Percentiles rank a stretch among this genome's conserved stretches.
Conservation (phyloP, 2,113 vertebrate genomes). For the Colossoma macropomum region DNA sequence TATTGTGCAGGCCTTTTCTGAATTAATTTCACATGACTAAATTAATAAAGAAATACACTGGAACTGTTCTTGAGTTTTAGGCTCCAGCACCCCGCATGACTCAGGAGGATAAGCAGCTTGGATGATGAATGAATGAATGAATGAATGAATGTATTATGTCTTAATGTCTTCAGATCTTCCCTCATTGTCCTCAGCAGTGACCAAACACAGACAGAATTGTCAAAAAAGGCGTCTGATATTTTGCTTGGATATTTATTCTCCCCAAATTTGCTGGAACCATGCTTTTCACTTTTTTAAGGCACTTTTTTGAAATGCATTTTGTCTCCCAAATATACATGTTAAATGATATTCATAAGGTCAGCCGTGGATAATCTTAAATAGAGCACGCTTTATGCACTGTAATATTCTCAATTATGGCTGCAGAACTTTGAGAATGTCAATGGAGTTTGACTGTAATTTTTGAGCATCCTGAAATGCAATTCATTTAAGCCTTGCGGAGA, state of each 20-base stretch:
- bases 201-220: slow-evolving; percentile 63
- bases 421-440: slow-evolving; percentile 70
- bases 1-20: too few relatives aligned
- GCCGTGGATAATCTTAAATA: slow-evolving; percentile 73
- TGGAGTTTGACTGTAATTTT: slow-evolving; percentile 57
- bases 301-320: slow-evolving; percentile 75
- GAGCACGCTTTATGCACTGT: slow-evolving; percentile 71
- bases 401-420: slow-evolving; percentile 64
- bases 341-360: slow-evolving; percentile 79
- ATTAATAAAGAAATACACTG: too few relatives aligned
- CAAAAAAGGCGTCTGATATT: not conserved
- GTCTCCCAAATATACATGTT: slow-evolving; percentile 71
- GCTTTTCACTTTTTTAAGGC: slow-evolving; percentile 1
- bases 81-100: too few relatives aligned
- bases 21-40: too few relatives aligned
- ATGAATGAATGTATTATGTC: too few relatives aligned
- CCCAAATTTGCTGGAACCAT: slow-evolving; percentile 73
- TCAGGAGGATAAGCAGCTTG: too few relatives aligned
- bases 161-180: slow-evolving; percentile 44
- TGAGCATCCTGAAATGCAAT: slow-evolving; percentile 26
- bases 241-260: slow-evolving; percentile 71
- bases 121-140: too few relatives aligned
- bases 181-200: slow-evolving; percentile 45
- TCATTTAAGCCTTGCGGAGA: slow-evolving; percentile 10
- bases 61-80: too few relatives aligned